Conservation (phyloP, 2,888 invertebrate species). For the Drosophila mettleri region DNA sequence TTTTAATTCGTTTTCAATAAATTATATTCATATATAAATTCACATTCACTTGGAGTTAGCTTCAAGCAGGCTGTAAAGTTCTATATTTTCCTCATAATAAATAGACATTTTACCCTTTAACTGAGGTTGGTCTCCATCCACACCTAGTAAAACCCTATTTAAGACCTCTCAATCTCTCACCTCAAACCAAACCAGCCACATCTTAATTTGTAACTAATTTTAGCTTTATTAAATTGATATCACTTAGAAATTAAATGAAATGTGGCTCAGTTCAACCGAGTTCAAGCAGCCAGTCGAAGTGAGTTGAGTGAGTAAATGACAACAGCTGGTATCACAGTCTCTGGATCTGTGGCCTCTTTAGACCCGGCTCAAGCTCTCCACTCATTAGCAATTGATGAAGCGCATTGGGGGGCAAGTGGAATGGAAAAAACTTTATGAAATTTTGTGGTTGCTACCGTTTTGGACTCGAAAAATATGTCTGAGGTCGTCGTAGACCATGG, state of each 20-base stretch:
- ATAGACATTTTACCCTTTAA: too few species aligned
- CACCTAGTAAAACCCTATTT: not conserved
- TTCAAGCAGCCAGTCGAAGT: conserved; percentile 38
- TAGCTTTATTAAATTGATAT: conserved; percentile 52
- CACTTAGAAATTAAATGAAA: conserved; percentile 63
- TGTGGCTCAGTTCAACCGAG: conserved; percentile 57
- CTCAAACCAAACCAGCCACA: conserved; percentile 8
- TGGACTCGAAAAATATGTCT: conserved; percentile 60
- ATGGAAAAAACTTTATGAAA: conserved; percentile 67
- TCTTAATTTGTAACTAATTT: conserved; percentile 25
- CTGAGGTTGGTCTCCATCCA: too few species aligned
- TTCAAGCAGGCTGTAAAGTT: too few species aligned
- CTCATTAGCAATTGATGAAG: conserved; percentile 79
- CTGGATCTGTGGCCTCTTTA: conserved; percentile 15
- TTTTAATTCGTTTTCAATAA: too few species aligned
- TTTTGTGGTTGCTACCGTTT: conserved; percentile 79
- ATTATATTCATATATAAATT: too few species aligned
- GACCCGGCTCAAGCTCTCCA: conserved; percentile 39
- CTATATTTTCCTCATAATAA: too few species aligned
- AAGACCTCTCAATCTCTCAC: not conserved
- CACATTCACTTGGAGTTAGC: too few species aligned
- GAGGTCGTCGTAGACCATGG: conserved; percentile 45
- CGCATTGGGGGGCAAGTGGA: conserved; percentile 35
- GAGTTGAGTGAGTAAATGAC: conserved; percentile 60
- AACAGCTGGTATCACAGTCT: conserved; percentile 62